These are phyloP conservation scores for Pseudorasbora parva DNA, from an alignment of 2,113 vertebrate species.

Conservation along the genomic window DNA sequence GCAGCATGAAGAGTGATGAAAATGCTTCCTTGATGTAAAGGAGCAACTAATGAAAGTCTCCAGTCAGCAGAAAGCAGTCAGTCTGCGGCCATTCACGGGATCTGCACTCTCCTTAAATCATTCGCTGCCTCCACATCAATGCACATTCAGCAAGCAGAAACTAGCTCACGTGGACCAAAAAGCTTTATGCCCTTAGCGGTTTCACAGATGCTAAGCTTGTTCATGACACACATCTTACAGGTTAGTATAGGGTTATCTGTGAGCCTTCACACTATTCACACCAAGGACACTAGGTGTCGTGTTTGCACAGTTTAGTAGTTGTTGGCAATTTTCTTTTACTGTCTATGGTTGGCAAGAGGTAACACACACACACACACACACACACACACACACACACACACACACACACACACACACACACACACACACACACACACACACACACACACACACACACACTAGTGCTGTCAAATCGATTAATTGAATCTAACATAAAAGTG, in stretches of 20 bases:
- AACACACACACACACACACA: not conserved
- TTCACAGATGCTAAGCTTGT: not conserved
- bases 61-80: slow-evolving; percentile 69
- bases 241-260: not conserved
- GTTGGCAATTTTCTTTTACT: too few relatives aligned
- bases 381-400: too few relatives aligned
- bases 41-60: slow-evolving; percentile 67
- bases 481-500: too few relatives aligned
- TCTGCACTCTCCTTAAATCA: slow-evolving; percentile 65
- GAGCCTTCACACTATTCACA: not conserved
- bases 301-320: not conserved
- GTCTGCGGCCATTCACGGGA: slow-evolving; percentile 42
- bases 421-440: too few relatives aligned
- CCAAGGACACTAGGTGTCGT: slow-evolving; percentile 43
- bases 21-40: slow-evolving; percentile 67
- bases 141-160: slow-evolving; percentile 10
- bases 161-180: not conserved
- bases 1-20: slow-evolving; percentile 11
- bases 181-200: not conserved
- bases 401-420: too few relatives aligned
- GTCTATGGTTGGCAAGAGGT: not conserved
- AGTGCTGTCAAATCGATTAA: too few relatives aligned
- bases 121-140: slow-evolving; percentile 53
- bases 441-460: too few relatives aligned
- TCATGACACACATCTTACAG: not conserved